Base-by-base conservation (phyloP, 2,888 invertebrate genomes). In the Tortricodes alternella region DNA sequence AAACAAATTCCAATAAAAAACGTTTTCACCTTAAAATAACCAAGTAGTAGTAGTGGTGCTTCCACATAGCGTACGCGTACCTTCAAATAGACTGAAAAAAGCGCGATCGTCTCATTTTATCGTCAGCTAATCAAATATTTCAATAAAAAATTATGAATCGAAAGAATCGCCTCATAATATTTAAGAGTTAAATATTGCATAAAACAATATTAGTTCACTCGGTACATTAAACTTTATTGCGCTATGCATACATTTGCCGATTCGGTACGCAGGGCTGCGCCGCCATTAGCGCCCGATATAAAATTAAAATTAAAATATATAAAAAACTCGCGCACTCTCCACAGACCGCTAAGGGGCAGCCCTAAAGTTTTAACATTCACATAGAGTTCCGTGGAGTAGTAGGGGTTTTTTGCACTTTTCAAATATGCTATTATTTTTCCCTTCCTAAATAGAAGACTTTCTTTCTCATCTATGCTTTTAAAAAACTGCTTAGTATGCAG, bases 231-330 rank as follows among this genome's bases (percentile, higher is more conserved):
- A 79, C 87, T 89, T 90, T 86, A 90, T 89, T 80, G 78, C 83
- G 74, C 70, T 71, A 85, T 89, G 90, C 89, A 89, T 89, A 86
- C 81, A 89, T 89, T 86, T 78, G 76, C 78, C 81, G 78, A 89
- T 89, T 89, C 85, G 89, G 78, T 79, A 86, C 86, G 90, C 89
- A 86, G 88, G 88, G 89, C 87, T 87, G 87, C 70, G 75, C 82
- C 74, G 78, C 89, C 85, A 90, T 89, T 89, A 90, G 80, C 87
- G 80, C 88, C 79, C 83, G 88, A 89, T 89, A 89, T 90, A 88
- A 90, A 89, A 89, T 89, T 89, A 88, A 90, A 90, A 89, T 89
- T 89, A 89, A 90, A 89, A 90, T 89, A 89, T 85, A 89, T 85
- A 89, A 89, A 89, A 89, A 81, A 83, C 78, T 72, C 80, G 74